Base-by-base conservation (phyloP, 1,140 invertebrate species). In the Cherax destructor region DNA sequence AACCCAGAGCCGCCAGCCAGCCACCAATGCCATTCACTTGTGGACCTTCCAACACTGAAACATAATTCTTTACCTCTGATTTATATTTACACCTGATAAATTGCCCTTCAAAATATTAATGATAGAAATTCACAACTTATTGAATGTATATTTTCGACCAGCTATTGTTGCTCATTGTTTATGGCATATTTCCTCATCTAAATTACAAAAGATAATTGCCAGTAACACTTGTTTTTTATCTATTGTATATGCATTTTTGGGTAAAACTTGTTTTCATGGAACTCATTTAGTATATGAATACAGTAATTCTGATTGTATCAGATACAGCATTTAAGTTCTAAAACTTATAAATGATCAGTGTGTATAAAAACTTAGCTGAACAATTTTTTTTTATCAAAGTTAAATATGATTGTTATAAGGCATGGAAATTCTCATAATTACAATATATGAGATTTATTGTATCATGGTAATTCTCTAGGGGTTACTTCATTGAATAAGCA, bases 1-100 rank as follows among this genome's bases (percentile, higher is more conserved):
- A 74, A 30, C 69, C 69, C 24, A 74, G 69, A 74, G 69, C 69
- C 69, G 11, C 69, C 69, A 74, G 69, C 24, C 69, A 74, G 69
- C 69, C 24, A 74, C 69, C 69, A 30, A 74, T 11, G 9, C n/a
- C 69, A 74, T 74, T 74, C 24, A 30, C 69, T 11, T 21, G 11
- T 30, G 7, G n/a, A 74, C 69, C 24, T 74, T 30, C 69, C 5
- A 74, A 24, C 69, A 74, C 69, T 11, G n/a, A 74, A 30, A 16
- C 69, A 74, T 74, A n/a, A 74, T 74, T 30, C n/a, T 74, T 41
- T n/a, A 74, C 21, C 21, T 74, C 9, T 74, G 69, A 74, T 74
- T 74, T 74, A 30, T n/a, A 74, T 21, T 74, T 74, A 11, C 24
- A 30, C 69, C 21, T 30, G 11, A 74, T 21, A n/a, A 16, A 30